Conservation (phyloP, 2,113 vertebrate species). For the Cololabis saira region DNA sequence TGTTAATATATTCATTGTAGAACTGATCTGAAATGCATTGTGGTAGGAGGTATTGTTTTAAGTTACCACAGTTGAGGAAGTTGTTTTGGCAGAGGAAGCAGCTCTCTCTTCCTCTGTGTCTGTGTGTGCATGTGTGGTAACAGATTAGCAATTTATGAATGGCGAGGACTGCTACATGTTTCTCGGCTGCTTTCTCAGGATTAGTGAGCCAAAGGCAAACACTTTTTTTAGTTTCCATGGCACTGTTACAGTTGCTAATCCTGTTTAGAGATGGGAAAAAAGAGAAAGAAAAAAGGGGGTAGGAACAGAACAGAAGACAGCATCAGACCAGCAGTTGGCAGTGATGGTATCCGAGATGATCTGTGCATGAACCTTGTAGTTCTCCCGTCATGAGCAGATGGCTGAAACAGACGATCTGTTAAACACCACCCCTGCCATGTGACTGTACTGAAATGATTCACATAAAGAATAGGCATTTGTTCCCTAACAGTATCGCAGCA, state of each 20-base stretch:
- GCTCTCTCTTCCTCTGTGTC: too few relatives aligned
- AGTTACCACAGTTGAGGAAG: not conserved
- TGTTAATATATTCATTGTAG: too few relatives aligned
- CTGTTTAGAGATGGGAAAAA: too few relatives aligned
- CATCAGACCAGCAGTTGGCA: constrained; percentile 45
- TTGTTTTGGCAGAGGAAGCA: not conserved
- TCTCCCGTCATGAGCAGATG: constrained; percentile 53
- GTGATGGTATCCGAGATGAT: constrained; percentile 38
- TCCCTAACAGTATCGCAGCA: constrained; percentile 16
- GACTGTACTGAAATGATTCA: constrained; percentile 31
- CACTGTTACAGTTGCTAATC: constrained; percentile 11
- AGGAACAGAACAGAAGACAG: not conserved
- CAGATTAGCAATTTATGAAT: not conserved
- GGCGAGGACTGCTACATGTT: not conserved
- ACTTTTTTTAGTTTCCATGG: constrained; percentile 6
- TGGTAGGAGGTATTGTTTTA: not conserved
- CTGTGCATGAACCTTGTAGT: constrained; percentile 31
- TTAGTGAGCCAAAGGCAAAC: too few relatives aligned
- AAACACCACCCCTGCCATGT: constrained; percentile 30
- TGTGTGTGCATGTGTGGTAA: too few relatives aligned
- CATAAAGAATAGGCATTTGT: constrained; percentile 9
- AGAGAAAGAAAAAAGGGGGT: not conserved
- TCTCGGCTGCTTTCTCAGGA: too few relatives aligned
- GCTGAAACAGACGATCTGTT: constrained; percentile 59
- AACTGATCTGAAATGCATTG: too few relatives aligned